Conservation (phyloP, 2,888 invertebrate species). For the Ethmia dodecea region DNA sequence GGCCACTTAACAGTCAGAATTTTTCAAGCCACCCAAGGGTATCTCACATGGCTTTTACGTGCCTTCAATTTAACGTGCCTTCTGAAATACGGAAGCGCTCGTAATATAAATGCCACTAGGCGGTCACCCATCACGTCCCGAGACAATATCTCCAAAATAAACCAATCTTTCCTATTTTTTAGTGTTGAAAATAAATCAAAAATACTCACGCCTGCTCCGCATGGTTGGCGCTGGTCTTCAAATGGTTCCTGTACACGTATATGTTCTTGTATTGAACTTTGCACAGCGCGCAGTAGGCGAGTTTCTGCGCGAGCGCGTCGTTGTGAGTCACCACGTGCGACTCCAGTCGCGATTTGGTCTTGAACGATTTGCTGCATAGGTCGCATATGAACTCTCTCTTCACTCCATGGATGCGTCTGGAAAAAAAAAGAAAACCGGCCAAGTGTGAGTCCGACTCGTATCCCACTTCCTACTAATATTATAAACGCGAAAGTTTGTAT, state of each 20-base stretch:
- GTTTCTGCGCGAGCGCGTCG: slow-evolving; percentile 22
- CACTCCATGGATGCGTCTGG: slow-evolving; percentile 37
- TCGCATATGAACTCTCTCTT: slow-evolving; percentile 36
- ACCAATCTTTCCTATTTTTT: background rate
- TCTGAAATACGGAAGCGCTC: no score
- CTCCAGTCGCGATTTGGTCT: slow-evolving; percentile 32
- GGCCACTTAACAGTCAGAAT: no score
- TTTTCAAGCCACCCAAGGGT: no score
- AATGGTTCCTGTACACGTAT: slow-evolving; percentile 43
- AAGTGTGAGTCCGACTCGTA: no score
- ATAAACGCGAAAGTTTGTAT: no score
- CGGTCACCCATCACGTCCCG: background rate
- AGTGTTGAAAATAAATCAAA: no score
- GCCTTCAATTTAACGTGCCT: no score
- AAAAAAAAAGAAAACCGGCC: no score
- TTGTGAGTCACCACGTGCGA: slow-evolving; percentile 34
- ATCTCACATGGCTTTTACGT: no score
- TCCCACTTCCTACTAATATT: no score
- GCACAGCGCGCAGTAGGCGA: slow-evolving; percentile 39
- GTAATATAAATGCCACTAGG: background rate
- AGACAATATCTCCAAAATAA: background rate
- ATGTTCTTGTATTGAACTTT: slow-evolving; percentile 45
- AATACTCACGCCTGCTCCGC: slow-evolving; percentile 33
- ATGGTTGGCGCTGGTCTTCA: slow-evolving; percentile 40
- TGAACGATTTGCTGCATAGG: slow-evolving; percentile 34